Evolutionary conservation across 2,797 vertebrate genomes (phyloP), one percentile per base, ranked within the genome.

Genomic region (Rhynchonycteris naso): DNA sequence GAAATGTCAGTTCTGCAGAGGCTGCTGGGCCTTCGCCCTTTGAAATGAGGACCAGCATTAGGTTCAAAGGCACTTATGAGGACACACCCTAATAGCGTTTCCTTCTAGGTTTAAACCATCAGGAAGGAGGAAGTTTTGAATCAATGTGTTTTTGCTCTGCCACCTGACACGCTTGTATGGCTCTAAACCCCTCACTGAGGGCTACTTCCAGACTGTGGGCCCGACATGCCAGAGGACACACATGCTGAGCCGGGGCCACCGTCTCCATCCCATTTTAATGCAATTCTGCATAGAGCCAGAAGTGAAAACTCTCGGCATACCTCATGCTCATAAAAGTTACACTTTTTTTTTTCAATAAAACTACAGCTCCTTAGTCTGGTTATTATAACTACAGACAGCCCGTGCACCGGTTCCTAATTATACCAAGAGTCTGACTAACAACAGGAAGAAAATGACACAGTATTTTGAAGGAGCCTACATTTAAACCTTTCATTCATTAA

Each of bases 311-410:
- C 79, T 21, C 74, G 58, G 24, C 56, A 47, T 26, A 52, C 72
- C 50, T 74, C 72, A 66, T 66, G 76, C 90, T 84, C 33, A 47
- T 56, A 50, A 78, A 90, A 76, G 35, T 80, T 72, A 68, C 22
- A 75, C 18, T 71, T 71, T 74, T 82, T 87, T 94, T 87, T 94
- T 91, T 91, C 74, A 90, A 56, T 86, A n/a, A 81, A 94, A 54
- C 61, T 72, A 74, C 9, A 71, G 78, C 68, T 94, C 93, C 93
- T 92, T 54, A 72, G 43, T 74, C 61, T 93, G 47, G 76, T 26
- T 88, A 87, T 54, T 52, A 71, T 9, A 74, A 69, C 89, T 61
- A 33, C 50, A 91, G 88, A 89, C 52, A 92, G 56, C 11, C 66
- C 38, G 87, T 68, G 52, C 6, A 81, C 61, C 72, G 79, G 52